These are phyloP conservation scores for Ochropleura leucogaster DNA, from an alignment of 2,888 invertebrate genomes.

Conservation along the genomic window DNA sequence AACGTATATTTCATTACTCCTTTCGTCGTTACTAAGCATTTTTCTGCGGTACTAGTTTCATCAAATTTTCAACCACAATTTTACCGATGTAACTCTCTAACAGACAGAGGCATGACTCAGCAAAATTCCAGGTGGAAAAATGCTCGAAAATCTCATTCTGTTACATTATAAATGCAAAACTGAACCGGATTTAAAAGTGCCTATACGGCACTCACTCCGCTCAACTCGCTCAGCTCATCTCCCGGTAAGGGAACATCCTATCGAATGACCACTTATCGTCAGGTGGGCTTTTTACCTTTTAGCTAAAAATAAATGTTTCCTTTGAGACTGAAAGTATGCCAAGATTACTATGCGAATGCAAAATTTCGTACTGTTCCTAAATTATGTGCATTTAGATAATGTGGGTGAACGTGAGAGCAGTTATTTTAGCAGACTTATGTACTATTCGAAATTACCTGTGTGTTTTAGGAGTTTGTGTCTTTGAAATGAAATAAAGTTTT, in stretches of 20 bases:
- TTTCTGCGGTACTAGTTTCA: background rate
- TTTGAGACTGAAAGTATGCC: slow-evolving; percentile 54
- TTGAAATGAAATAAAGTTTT: background rate
- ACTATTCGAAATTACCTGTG: slow-evolving; percentile 31
- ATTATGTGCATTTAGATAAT: slow-evolving; percentile 62
- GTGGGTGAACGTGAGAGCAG: slow-evolving; percentile 32
- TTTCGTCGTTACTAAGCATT: background rate
- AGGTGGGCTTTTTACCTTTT: slow-evolving; percentile 66
- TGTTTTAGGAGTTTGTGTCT: background rate
- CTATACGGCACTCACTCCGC: background rate
- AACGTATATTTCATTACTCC: background rate
- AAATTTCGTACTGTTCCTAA: slow-evolving; percentile 49
- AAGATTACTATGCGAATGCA: slow-evolving; percentile 57
- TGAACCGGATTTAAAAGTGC: slow-evolving; percentile 17
- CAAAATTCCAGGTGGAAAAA: slow-evolving; percentile 21
- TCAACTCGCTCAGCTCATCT: slow-evolving; percentile 28
- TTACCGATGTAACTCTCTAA: background rate
- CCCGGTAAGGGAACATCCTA: slow-evolving; percentile 3
- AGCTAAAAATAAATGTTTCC: slow-evolving; percentile 63
- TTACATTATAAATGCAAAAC: slow-evolving; percentile 34
- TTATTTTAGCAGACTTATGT: slow-evolving; percentile 39
- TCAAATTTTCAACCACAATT: background rate
- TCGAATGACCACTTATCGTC: slow-evolving; percentile 63
- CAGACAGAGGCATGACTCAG: background rate
- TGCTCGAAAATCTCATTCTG: slow-evolving; percentile 20